Base-by-base conservation (phyloP, 2,797 vertebrate species). In the Cygnus olor region DNA sequence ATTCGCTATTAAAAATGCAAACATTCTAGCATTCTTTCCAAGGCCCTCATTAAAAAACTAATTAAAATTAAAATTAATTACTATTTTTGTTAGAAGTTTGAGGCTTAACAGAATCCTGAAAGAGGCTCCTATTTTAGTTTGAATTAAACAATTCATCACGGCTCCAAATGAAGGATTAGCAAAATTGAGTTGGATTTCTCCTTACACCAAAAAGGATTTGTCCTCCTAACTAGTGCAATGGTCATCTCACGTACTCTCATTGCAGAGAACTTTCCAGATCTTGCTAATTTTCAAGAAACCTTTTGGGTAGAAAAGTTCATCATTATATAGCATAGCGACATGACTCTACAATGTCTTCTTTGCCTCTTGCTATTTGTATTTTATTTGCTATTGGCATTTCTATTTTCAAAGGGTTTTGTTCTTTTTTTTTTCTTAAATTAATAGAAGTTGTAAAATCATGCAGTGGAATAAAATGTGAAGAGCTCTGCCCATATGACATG, bases 21-120 rank as follows among this genome's bases (percentile, higher is more conserved):
- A 95, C 73, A 95, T 83, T 85, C 68, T 73, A 90, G 79, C 80
- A 95, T 93, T 94, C 78, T 92, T 92, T 92, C 86, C 76, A 78
- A 95, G 79, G 30, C 22, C 66, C 83, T 95, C 88, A 95, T 95
- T 95, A 64, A 85, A 95, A 94, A 95, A 22, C 40, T 87, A 85
- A 95, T 97, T 95, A 94, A 94, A 95, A 95, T 92, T 83, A 83
- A 93, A 95, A 95, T 95, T 87, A 90, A 96, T 96, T 94, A 90
- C 34, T 65, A 94, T 89, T 95, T 96, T 89, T 95, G 84, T 95
- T 94, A 93, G 89, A 96, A 91, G 89, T 92, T 78, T 70, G 25
- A 93, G 47, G 86, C 74, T 90, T 94, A 85, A 85, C 40, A 89
- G 71, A 95, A 90, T 90, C 66, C 40, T 81, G 56, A 77, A 92